Evolutionary conservation across 2,888 invertebrate species (phyloP).

Genomic region (Athetis lepigone): DNA sequence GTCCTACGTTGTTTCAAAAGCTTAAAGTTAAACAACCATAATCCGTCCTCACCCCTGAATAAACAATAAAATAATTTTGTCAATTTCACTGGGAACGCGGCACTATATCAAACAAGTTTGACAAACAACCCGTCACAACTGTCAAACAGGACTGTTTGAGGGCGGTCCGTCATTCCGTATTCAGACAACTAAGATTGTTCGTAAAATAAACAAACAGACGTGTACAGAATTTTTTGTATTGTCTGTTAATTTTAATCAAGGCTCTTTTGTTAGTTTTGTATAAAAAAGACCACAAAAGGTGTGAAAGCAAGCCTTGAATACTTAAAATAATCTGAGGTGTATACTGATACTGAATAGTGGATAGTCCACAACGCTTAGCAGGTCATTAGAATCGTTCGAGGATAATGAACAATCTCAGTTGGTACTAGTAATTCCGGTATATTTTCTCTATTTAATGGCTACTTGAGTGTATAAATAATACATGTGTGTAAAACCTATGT

Average conservation of each 20-base stretch:
- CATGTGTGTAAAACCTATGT: conserved; percentile 31
- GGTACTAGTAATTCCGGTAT: conserved; percentile 22
- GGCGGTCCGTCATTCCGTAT: conserved; percentile 57
- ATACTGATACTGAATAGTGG: no score
- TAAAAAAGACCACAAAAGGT: conserved; percentile 20
- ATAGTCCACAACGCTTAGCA: background rate
- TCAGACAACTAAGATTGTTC: conserved; percentile 52
- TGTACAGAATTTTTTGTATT: conserved; percentile 55
- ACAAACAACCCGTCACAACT: conserved; percentile 59
- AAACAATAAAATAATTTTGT: conserved; percentile 53
- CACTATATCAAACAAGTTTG: conserved; percentile 52
- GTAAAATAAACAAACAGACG: conserved; percentile 53
- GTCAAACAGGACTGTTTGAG: conserved; percentile 54
- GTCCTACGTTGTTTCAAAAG: conserved; percentile 5
- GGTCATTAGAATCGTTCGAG: conserved; percentile 12
- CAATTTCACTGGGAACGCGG: conserved; percentile 45
- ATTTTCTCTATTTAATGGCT: conserved; percentile 24
- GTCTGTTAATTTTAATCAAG: conserved; percentile 56
- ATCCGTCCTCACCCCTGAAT: conserved; percentile 32
- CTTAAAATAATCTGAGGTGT: no score
- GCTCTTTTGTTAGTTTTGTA: conserved; percentile 37
- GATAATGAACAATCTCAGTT: conserved; percentile 15
- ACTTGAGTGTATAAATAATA: conserved; percentile 41
- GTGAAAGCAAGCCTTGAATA: conserved; percentile 32
- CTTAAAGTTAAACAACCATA: conserved; percentile 35